Percentiles rank a stretch among this genome's conserved stretches.
Evolutionary conservation across 2,113 vertebrate species (phyloP).

Genomic region (Cichladusa arquata): DNA sequence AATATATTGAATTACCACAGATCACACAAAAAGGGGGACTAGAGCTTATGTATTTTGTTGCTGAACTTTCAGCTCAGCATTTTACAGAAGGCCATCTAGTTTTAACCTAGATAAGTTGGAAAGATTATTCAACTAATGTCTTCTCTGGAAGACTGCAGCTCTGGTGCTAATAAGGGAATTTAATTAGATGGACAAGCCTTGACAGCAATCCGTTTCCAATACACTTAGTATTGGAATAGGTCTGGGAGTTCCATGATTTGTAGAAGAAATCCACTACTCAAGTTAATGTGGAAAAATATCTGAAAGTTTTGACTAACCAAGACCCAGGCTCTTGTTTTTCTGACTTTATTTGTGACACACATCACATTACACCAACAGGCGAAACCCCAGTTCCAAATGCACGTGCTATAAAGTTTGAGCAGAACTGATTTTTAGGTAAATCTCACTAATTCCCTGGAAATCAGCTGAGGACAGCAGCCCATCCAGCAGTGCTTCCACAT

Average conservation of each 20-base stretch:
- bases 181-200: constrained; percentile 53
- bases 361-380: background rate
- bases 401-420: background rate
- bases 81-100: background rate
- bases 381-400: background rate
- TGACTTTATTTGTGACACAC: background rate
- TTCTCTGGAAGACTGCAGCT: constrained; percentile 1
- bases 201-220: constrained; percentile 51
- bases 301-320: background rate
- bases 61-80: background rate
- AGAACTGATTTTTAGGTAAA: background rate
- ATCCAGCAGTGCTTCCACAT: background rate
- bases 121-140: constrained; percentile 28
- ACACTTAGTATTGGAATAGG: constrained; percentile 47
- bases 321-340: background rate
- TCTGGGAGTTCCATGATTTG: background rate
- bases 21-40: background rate
- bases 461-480: background rate
- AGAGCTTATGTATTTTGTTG: background rate
- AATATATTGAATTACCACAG: background rate
- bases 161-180: constrained; percentile 41
- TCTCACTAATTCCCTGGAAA: background rate
- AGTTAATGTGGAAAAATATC: background rate
- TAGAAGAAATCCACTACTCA: background rate
- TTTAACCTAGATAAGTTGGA: background rate